phyloP scores from a whole-genome alignment of 64 coral and sea anemone species.

The Stylophora pistillata region DNA sequence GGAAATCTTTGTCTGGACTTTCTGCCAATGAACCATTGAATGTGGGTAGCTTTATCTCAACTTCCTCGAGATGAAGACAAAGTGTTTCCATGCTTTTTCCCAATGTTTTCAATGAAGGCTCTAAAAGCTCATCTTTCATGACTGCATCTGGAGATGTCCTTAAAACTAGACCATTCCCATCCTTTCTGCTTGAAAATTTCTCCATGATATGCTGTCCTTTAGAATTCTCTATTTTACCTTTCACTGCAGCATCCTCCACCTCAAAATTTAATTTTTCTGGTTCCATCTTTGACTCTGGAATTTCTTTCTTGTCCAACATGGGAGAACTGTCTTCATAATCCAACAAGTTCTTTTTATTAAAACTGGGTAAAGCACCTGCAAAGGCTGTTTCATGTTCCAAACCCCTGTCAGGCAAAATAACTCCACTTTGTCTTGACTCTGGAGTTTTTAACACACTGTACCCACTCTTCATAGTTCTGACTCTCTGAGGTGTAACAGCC shows the following conservation, averaged over 20 bases:
- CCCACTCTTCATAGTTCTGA: background rate
- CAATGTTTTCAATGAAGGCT: background rate
- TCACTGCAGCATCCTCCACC: background rate
- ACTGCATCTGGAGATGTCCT: background rate
- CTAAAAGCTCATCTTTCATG: background rate
- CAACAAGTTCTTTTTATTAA: background rate
- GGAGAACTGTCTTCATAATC: background rate
- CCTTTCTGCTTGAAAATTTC: background rate
- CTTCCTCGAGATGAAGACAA: background rate
- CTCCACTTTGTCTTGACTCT: slow-evolving; percentile 36
- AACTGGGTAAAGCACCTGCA: background rate
- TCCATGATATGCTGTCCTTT: background rate
- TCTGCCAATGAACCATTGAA: background rate
- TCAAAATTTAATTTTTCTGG: background rate
- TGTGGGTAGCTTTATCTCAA: background rate
- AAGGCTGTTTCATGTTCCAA: background rate
- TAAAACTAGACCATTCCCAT: background rate
- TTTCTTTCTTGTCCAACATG: background rate
- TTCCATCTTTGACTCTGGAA: background rate
- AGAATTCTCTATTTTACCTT: background rate
- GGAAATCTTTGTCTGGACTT: background rate
- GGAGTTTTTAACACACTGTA: slow-evolving; percentile 46
- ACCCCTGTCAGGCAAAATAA: slow-evolving; percentile 23
- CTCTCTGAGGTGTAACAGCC: background rate
- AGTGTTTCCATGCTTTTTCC: background rate